Base-by-base conservation (phyloP, 2,797 vertebrate genomes). In the Botia kubotai region DNA sequence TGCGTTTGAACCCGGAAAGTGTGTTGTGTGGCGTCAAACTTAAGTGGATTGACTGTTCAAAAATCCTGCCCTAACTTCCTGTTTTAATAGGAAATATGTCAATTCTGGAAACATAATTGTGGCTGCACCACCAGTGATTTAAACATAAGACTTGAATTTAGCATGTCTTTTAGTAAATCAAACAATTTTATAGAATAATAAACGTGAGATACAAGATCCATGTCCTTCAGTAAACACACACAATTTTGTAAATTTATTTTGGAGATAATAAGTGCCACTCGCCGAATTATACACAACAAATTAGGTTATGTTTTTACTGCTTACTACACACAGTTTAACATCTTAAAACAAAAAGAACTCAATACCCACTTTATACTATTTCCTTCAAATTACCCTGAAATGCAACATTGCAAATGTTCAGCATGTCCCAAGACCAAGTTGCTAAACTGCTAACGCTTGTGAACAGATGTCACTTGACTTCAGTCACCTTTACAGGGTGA, bases 401-500 rank as follows among this genome's bases (percentile, higher is more conserved):
- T 63, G 63, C 73, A 65, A 10, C 6, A 10, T 0, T 6, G 6
- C 17, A 19, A 43, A 29, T 26, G 16, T 4, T 4, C 10, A 69
- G 13, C 55, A 46, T 2, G 10, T 1, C 6, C 8, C 3, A 1
- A 39, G 14, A 55, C 26, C 21, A 19, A 29, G 21, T 6, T 7
- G 19, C 62, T 36, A 68, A 29, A 6, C 16, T 17, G 19, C 14
- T 33, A 46, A 11, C 36, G 14, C 75, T 67, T 77, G 7, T 43
- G 23, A 29, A 63, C 60, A 63, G 60, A 29, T 26, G 8, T 60
- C 57, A 11, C 57, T 21, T 29, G 55, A 68, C 57, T 66, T 33
- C 48, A 43, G 71, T 86, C 83, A 86, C 83, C 86, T 83, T 83
- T 4, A 78, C 57, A 76, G 1, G 2, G 75, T 86, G 87, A 87